These are phyloP conservation scores for Eubucco bourcierii DNA, from an alignment of 2,113 vertebrate species.

Conservation along the genomic window DNA sequence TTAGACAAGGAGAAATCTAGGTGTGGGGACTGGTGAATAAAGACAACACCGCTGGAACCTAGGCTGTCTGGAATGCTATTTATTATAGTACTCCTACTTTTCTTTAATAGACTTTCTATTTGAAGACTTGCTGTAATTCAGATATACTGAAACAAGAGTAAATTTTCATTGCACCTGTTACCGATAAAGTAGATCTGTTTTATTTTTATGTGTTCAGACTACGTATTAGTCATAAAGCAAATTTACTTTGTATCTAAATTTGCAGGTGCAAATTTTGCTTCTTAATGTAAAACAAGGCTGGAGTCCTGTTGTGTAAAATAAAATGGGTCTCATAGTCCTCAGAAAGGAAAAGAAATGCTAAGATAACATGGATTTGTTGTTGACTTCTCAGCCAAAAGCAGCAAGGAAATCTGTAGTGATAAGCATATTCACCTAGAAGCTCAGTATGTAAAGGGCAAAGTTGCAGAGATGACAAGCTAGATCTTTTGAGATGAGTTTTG, in stretches of 20 bases:
- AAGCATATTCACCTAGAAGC: not conserved
- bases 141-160: not conserved
- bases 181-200: not conserved
- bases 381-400: not conserved
- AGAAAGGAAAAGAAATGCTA: not conserved
- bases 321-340: not conserved
- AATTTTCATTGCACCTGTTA: not conserved
- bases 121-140: not conserved
- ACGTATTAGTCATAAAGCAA: not conserved
- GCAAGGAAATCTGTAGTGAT: not conserved
- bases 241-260: not conserved
- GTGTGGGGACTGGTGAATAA: not conserved
- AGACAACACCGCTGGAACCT: not conserved
- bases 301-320: not conserved
- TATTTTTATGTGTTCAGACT: not conserved
- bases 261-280: not conserved
- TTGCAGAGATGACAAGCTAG: conserved; percentile 37
- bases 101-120: not conserved
- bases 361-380: not conserved
- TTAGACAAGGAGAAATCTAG: not conserved
- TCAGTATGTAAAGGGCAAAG: conserved; percentile 51
- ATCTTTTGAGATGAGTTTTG: conserved; percentile 45
- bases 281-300: not conserved
- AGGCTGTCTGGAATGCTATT: not conserved
- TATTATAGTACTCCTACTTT: not conserved